These are phyloP conservation scores for Fissipunctia ypsillon DNA, from an alignment of 2,888 invertebrate species.

Conservation along the genomic window DNA sequence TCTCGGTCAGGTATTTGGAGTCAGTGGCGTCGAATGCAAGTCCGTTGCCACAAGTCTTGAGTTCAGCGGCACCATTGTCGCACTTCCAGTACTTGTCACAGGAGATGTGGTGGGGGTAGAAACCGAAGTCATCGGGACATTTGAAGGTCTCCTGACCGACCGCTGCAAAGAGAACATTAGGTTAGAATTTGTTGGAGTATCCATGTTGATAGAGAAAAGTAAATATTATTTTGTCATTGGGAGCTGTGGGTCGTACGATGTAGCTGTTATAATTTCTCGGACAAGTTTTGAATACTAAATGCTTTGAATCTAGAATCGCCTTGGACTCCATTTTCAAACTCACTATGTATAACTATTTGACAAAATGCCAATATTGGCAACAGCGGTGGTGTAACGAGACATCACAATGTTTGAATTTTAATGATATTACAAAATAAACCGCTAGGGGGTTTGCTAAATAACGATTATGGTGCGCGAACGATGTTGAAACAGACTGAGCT, in stretches of 20 bases:
- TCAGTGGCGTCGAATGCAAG: constrained; percentile 97
- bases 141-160: constrained; percentile 96
- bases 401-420: constrained; percentile 81
- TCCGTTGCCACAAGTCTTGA: constrained; percentile 98
- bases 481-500: constrained; percentile 81
- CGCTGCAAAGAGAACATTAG: constrained; percentile 86
- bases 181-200: constrained; percentile 29
- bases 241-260: constrained; percentile 7
- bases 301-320: constrained; percentile 24
- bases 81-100: constrained; percentile 99
- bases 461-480: constrained; percentile 74
- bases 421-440: constrained; percentile 83
- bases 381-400: constrained; percentile 73
- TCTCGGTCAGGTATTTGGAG: constrained; percentile 97
- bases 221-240: constrained; percentile 1
- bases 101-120: constrained; percentile 96
- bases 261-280: constrained; percentile 13
- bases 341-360: constrained; percentile 62
- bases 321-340: constrained; percentile 44
- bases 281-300: constrained; percentile 43
- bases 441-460: constrained; percentile 80
- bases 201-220: background rate
- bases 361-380: constrained; percentile 75
- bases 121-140: constrained; percentile 98
- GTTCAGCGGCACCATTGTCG: constrained; percentile 96